Evolutionary conservation across 1,140 invertebrate species (phyloP), one percentile per base, ranked within the genome.

Genomic region (Megalonaias nervosa): DNA sequence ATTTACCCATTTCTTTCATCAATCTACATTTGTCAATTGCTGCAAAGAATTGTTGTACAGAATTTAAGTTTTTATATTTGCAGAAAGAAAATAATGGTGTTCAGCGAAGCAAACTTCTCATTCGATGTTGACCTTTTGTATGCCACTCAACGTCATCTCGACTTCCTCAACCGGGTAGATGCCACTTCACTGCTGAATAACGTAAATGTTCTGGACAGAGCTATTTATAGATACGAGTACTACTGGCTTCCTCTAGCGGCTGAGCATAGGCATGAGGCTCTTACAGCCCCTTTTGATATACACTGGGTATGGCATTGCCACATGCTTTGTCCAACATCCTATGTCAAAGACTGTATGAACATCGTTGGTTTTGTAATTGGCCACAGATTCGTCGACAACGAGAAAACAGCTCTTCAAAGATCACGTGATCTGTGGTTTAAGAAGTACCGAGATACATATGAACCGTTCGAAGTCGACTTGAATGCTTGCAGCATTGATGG

Each of bases 281-380:
- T 86, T 5, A 86, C 87, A 73, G 90, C 92, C 1, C 91, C 91
- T n/a, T 66, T 91, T 21, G 92, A 92, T 81, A 88, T 92, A 38
- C 90, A 92, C 68, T 92, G 92, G 92, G 80, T 92, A 19, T 92
- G 92, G 92, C 91, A 92, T 75, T 89, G 87, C 62, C 91, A 91
- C 67, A 86, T 92, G 85, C 81, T 92, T 19, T 87, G 86, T 48
- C 91, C 91, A 38, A 77, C 77, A n/a, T 66, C 81, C 48, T 92
- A 92, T 72, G 84, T 80, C 67, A 86, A 84, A 71, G 92, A 92
- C 77, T 92, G 91, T 75, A 65, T 81, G 23, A 61, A 57, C 13
- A 71, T 91, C 31, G 87, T 87, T 61, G 86, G 87, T n/a, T 78
- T 71, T 26, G 77, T 91, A n/a, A 79, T 92, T 12, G 87, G 91